A percentile compares a stretch with the other conserved stretches of the same genome.
Conservation (phyloP, 2,113 vertebrate species). For the Poeciliopsis turrubarensis region DNA sequence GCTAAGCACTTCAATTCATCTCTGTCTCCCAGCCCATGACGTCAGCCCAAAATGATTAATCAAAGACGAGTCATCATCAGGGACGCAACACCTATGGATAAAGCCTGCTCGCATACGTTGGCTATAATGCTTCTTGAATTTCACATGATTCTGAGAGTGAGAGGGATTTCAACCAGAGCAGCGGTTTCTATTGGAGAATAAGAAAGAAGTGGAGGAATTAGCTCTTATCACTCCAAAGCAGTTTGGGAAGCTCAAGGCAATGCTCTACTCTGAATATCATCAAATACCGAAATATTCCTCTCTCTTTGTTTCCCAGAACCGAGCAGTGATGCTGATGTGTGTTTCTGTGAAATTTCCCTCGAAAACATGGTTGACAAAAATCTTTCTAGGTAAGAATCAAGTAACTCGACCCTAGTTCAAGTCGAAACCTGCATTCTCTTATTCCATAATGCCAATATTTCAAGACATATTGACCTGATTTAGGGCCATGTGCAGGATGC, state of each 20-base stretch:
- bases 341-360: neutral
- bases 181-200: slow-evolving; percentile 18
- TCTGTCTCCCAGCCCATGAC: slow-evolving; percentile 81
- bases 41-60: slow-evolving; percentile 71
- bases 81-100: slow-evolving; percentile 61
- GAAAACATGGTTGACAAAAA: slow-evolving; percentile 52
- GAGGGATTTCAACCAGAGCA: neutral
- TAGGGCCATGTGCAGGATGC: slow-evolving; percentile 14
- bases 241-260: slow-evolving; percentile 44
- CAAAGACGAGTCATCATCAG: slow-evolving; percentile 58
- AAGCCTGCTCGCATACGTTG: slow-evolving; percentile 48
- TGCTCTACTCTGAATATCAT: slow-evolving; percentile 43
- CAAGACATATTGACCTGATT: slow-evolving; percentile 65
- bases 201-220: slow-evolving; percentile 11
- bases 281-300: slow-evolving; percentile 35
- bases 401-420: slow-evolving; percentile 78
- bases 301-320: neutral
- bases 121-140: slow-evolving; percentile 41
- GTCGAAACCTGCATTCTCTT: slow-evolving; percentile 83
- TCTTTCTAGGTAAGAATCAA: slow-evolving; percentile 78
- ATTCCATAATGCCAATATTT: slow-evolving; percentile 79
- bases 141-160: slow-evolving; percentile 19
- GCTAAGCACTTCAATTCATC: slow-evolving; percentile 82
- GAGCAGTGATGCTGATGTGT: neutral
- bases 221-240: slow-evolving; percentile 23